phyloP scores from a whole-genome alignment of 2,113 vertebrate species.

The Blennius ocellaris region DNA sequence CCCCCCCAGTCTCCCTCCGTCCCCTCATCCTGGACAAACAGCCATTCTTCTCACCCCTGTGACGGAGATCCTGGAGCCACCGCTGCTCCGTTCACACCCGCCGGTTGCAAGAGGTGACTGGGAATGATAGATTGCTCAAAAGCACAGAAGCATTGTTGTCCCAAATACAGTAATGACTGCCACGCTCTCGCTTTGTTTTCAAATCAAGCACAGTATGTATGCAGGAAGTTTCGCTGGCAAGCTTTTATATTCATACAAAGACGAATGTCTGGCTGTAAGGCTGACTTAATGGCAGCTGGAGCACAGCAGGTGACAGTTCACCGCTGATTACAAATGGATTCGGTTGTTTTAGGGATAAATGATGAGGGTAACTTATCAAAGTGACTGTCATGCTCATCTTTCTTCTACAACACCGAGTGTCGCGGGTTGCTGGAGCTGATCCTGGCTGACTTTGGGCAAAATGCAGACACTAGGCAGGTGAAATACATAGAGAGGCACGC shows the following conservation, averaged over 20 bases:
- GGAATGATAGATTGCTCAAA: slow-evolving; percentile 72
- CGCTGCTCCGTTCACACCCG: slow-evolving; percentile 57
- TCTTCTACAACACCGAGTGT: no score
- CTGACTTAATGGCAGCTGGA: slow-evolving; percentile 35
- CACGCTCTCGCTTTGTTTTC: slow-evolving; percentile 65
- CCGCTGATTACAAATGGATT: slow-evolving; percentile 8
- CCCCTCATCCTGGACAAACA: slow-evolving; percentile 67
- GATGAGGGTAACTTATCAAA: background rate
- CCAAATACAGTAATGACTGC: slow-evolving; percentile 57
- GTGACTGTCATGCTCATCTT: background rate
- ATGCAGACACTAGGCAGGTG: no score
- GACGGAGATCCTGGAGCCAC: slow-evolving; percentile 79
- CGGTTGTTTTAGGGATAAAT: background rate
- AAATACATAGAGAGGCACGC: no score
- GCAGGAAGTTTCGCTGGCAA: slow-evolving; percentile 62
- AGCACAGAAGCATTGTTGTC: slow-evolving; percentile 62
- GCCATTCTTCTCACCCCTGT: slow-evolving; percentile 75
- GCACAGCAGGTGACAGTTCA: slow-evolving; percentile 17
- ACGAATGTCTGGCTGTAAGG: slow-evolving; percentile 39
- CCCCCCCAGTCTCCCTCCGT: background rate
- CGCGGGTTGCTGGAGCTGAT: no score
- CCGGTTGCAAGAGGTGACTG: slow-evolving; percentile 49
- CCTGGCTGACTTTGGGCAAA: no score
- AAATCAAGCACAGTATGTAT: slow-evolving; percentile 61
- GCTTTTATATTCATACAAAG: slow-evolving; percentile 42